A percentile compares a stretch with the other conserved stretches of the same genome.
These are phyloP conservation scores for Novumbra hubbsi DNA, from an alignment of 2,797 vertebrate species.

Conservation along the genomic window DNA sequence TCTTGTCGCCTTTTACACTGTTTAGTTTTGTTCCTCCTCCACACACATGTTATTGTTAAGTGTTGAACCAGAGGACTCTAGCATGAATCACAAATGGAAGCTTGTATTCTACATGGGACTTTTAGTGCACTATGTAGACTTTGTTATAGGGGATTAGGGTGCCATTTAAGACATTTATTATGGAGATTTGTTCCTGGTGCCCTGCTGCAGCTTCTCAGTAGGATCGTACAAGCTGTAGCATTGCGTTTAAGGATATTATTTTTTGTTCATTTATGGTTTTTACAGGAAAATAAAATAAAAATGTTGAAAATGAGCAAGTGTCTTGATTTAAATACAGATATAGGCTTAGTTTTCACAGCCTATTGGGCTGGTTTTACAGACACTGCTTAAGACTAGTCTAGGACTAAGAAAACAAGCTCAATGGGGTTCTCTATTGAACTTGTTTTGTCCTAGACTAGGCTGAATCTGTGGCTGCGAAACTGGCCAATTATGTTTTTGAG, in stretches of 20 bases:
- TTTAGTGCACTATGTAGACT: not conserved
- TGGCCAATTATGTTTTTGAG: not conserved
- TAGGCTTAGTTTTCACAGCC: not conserved
- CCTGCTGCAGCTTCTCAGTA: slow-evolving; percentile 24
- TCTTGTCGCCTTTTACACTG: slow-evolving; percentile 17
- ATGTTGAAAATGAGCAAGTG: slow-evolving; percentile 5
- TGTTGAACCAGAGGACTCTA: not conserved
- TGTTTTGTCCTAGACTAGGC: no score
- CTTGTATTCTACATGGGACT: not conserved
- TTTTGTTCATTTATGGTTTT: slow-evolving; percentile 23
- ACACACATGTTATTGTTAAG: not conserved
- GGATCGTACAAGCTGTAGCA: slow-evolving; percentile 39
- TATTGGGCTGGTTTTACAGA: no score
- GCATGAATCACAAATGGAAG: not conserved
- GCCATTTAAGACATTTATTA: slow-evolving; percentile 23
- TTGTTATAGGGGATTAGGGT: slow-evolving; percentile 10
- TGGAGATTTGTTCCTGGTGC: slow-evolving; percentile 30
- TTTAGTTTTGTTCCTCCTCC: not conserved
- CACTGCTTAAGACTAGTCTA: no score
- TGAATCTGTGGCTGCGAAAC: no score
- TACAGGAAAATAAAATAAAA: slow-evolving; percentile 39
- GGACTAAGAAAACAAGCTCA: no score
- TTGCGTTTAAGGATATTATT: slow-evolving; percentile 26
- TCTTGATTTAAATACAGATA: not conserved
- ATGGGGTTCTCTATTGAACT: no score